Evolutionary conservation across 2,113 vertebrate species (phyloP), one percentile per base, ranked within the genome.

Genomic region (Siniperca knerii): DNA sequence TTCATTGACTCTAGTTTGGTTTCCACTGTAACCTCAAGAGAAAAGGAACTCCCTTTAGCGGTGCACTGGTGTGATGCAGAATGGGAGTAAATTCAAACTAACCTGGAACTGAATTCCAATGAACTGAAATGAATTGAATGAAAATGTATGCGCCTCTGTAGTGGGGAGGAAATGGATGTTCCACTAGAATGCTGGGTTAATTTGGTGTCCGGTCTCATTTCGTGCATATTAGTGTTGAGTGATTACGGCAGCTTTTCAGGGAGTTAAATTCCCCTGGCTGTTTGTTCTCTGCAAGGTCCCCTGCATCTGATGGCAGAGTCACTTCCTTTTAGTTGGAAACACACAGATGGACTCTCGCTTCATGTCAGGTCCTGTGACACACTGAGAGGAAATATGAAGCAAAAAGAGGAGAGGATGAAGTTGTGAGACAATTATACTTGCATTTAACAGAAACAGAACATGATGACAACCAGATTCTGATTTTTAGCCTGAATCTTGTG

Each of bases 151-250:
- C 11, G 37, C 20, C 44, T 74, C 6, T 54, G 33, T 10, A 23
- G 67, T 33, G 52, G 46, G 57, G 40, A 71, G 61, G 82, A 70
- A 72, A 81, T 54, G 79, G 74, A 58, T 50, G 81, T 83, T 85
- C 62, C 85, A 80, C n/a, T 50, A 60, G 74, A 87, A 40, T 16
- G 82, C 70, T 44, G 79, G 86, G 80, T 86, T 89, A 87, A 90
- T 85, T 83, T 35, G 29, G 78, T 86, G 92, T 92, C 92, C 85
- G 20, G 7, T 78, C 82, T 70, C 73, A 81, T 91, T 87, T 86
- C 23, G 69, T 74, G 81, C 76, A 37, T 60, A 66, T 87, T 83
- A 77, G 52, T 20, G 79, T 4, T 73, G 76, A 90, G 79, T 73
- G 87, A 86, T 76, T 85, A 75, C 44, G 81, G 76, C 87, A 81